Base-by-base conservation (phyloP, 2,113 vertebrate species). In the Puntigrus tetrazona region DNA sequence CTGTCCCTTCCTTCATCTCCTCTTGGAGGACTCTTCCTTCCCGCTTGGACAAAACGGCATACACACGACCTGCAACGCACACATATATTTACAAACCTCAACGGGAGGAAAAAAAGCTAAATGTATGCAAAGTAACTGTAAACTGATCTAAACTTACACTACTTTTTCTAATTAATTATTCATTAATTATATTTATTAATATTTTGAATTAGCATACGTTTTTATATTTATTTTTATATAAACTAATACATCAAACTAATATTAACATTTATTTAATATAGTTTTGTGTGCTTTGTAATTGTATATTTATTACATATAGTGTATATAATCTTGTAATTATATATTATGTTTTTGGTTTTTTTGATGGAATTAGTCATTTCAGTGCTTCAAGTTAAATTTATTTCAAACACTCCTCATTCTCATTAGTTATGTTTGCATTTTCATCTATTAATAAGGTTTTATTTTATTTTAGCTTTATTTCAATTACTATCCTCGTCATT, bases 1-100 rank as follows among this genome's bases (percentile, higher is more conserved):
- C 97, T 0, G 97, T 97, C 14, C 98, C 98, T 87, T 99, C 97
- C 86, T 98, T 99, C 98, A 99, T 98, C 89, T 99, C 97, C 63
- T 99, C 98, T 0, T 96, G 95, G n/a, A 99, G 93, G 59, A 99
- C 96, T 0, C 96, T 96, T 8, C 97, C 98, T 89, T 97, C 97
- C 50, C 98, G 91, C 86, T 95, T 98, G 9, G 97, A 97, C 88
- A 99, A 87, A 0, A 99, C 98, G 0, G 94, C 97, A 0, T 99
- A 99, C 9, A 99, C 95, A 36, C 96, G 95, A 52, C 98, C 98
- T 99, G 92, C 47, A 65, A 78, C 69, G n/a, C n/a, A 78, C n/a
- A 78, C 52, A 50, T 7, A 31, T 9, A 50, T 27, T 27, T 50
- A 18, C 25, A 29, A 20, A 47, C 7, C 13, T 36, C 31, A 65